Evolutionary conservation across 2,888 invertebrate species (phyloP), one percentile per base, ranked within the genome.

Genomic region (Meandrusa payeni): DNA sequence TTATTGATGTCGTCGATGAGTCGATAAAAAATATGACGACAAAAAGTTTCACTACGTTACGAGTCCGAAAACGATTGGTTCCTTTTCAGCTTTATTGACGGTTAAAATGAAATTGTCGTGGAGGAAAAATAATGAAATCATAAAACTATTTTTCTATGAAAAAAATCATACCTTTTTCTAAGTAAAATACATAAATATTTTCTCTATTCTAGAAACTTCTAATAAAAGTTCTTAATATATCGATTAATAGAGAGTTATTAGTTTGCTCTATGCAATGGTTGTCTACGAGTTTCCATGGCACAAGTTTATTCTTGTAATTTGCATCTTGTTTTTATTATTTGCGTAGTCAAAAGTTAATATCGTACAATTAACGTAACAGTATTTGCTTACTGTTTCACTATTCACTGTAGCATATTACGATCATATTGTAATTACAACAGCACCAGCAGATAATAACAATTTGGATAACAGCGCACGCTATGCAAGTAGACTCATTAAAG

Each of bases 1-100:
- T 67, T 15, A 15, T 15, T 3, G 71, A 72, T 73, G n/a, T n/a
- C n/a, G n/a, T n/a, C n/a, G n/a, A 67, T 75, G 74, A 69, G 59
- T 55, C 54, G 61, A 72, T 72, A 69, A 61, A 71, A 71, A 62
- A 24, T 10, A 62, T 54, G 57, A 54, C 23, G n/a, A 36, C 23
- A 24, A 36, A n/a, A 36, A 36, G 17, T 26, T 36, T 9, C 17
- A 24, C 15, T 24, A 9, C 23, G 39, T 31, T 13, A 31, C 12
- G 23, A 29, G 31, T 24, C 7, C 17, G 39, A 23, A 31, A 40
- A 40, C 29, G 31, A 40, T 23, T 31, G 28, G 28, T 28, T 38
- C 13, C 28, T 20, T 28, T 20, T 38, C 19, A 28, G 6, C 28
- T 38, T 11, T 38, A 38, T 38, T 37, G 20, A 27, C 28, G 22